These are phyloP conservation scores for Felis chaus DNA, from an alignment of 2,113 vertebrate species.

Conservation along the genomic window DNA sequence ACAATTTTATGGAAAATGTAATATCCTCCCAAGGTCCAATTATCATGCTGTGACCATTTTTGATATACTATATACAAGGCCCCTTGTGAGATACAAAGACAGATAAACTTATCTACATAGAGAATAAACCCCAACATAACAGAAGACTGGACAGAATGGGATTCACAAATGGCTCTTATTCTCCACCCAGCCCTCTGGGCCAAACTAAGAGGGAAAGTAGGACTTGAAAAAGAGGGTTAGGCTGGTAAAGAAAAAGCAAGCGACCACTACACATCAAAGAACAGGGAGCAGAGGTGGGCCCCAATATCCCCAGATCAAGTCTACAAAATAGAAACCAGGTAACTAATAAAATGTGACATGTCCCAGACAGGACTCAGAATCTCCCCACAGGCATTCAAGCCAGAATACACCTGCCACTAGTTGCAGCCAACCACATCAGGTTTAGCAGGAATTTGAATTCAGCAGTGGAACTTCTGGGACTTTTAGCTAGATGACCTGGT, in stretches of 20 bases:
- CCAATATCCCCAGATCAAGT: background rate
- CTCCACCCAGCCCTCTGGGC: background rate
- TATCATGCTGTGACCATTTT: background rate
- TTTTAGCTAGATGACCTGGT: background rate
- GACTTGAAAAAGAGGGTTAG: background rate
- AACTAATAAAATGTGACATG: background rate
- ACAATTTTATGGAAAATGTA: slow-evolving; percentile 41
- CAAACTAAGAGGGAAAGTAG: slow-evolving; percentile 16
- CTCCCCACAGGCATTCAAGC: background rate
- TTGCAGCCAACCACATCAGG: background rate
- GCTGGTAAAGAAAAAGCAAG: background rate
- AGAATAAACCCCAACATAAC: slow-evolving; percentile 8
- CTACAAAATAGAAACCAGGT: background rate
- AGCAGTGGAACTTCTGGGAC: background rate
- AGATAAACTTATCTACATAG: background rate
- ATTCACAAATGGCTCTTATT: slow-evolving; percentile 6
- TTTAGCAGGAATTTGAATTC: background rate
- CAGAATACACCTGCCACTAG: background rate
- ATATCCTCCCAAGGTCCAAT: background rate
- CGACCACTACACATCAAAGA: background rate
- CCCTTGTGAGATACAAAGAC: background rate
- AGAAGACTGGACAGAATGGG: slow-evolving; percentile 5
- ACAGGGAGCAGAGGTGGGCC: background rate
- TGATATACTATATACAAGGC: background rate
- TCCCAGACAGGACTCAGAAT: background rate